Conservation (phyloP, 2,797 vertebrate genomes). For the Scolopax bukidnonensis region DNA sequence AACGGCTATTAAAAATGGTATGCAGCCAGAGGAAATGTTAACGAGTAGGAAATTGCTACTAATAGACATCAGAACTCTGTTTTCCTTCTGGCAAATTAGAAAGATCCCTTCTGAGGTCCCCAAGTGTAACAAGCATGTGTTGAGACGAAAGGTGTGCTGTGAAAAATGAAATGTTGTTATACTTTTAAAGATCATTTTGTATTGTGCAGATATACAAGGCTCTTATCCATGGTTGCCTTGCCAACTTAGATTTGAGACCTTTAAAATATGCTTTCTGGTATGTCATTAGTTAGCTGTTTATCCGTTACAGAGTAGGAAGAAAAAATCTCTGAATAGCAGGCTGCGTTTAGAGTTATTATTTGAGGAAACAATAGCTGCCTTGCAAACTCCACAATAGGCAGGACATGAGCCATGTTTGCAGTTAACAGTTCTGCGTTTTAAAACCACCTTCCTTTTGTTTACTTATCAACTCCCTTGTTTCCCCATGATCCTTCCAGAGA, state of each 20-base stretch:
- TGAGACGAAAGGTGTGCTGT: background rate
- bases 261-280: background rate
- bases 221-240: background rate
- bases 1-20: background rate
- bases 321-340: background rate
- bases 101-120: background rate
- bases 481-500: background rate
- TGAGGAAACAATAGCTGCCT: background rate
- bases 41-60: background rate
- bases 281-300: background rate
- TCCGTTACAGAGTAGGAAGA: background rate
- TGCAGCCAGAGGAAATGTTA: background rate
- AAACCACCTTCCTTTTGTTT: background rate
- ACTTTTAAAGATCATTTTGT: background rate
- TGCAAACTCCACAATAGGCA: background rate
- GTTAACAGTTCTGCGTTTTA: background rate
- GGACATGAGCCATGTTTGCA: accelerated
- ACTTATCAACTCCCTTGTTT: background rate
- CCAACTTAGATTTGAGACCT: background rate
- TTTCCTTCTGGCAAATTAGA: background rate
- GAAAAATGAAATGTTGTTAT: accelerated
- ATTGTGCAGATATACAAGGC: background rate
- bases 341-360: background rate
- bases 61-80: background rate
- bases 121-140: background rate